Base-by-base conservation (phyloP, 2,113 vertebrate species). In the Rhabdomys dilectus region DNA sequence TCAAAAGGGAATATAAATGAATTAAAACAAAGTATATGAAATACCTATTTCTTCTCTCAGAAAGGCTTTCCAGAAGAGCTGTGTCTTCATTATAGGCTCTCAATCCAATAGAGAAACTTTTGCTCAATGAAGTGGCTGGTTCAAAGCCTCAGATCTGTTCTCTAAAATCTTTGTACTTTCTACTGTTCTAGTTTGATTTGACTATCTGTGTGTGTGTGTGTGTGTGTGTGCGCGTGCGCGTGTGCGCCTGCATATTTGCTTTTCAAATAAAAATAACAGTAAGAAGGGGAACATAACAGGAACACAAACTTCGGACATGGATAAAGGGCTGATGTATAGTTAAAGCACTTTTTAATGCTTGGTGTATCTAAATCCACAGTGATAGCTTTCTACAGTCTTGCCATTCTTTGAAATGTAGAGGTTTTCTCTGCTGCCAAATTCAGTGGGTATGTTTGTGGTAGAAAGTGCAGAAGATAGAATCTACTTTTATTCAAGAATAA, bases 261-360 rank as follows among this genome's bases (percentile, higher is more conserved):
- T 96, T 96, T 95, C 58, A 95, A 64, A 95, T 92, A 36, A 89
- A 93, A 86, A 66, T 91, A 84, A 58, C 51, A 62, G 24, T 89
- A 42, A n/a, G 45, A 19, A 45, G 72, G 68, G 16, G 0, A 2
- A 29, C 0, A 3, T 82, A 82, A n/a, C 88, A 42, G 31, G 45
- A 26, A 76, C 70, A 42, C n/a, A 93, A 3, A 88, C 2, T 10
- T 75, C 93, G 42, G 48, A 87, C 29, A 95, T 75, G 6, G 5
- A 92, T 68, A 89, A 93, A 95, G n/a, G 89, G 9, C 16, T 86
- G 31, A 39, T 91, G 22, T 60, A 10, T 21, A 56, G 21, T 42
- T 93, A n/a, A 70, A 86, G n/a, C 13, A 4, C 45, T 97, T 93
- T 24, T 31, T 45, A 36, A 68, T 42, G 29, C 19, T 26, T 77